A percentile compares a stretch with the other conserved stretches of the same genome.
Evolutionary conservation across 2,888 invertebrate genomes (phyloP).

Genomic region (Catotricha subobsoleta): DNA sequence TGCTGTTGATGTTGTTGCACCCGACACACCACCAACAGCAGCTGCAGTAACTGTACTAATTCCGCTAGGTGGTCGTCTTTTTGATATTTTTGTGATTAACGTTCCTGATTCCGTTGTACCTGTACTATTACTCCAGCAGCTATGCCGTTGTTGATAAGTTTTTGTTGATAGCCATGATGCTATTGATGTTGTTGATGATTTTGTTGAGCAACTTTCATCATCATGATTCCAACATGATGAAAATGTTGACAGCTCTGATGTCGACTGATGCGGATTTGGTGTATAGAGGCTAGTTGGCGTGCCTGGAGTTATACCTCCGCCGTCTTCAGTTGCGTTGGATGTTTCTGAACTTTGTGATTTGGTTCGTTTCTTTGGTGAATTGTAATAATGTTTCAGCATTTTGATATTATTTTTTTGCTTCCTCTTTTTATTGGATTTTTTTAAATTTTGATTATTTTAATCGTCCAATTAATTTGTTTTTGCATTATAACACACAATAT

Average conservation of each 20-base stretch:
- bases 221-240: too few species aligned
- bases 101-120: background rate
- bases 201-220: background rate
- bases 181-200: background rate
- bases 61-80: slow-evolving; percentile 1
- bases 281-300: too few species aligned
- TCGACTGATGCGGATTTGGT: too few species aligned
- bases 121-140: background rate
- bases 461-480: too few species aligned
- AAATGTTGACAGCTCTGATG: too few species aligned
- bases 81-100: background rate
- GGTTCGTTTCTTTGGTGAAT: slow-evolving; percentile 4
- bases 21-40: background rate
- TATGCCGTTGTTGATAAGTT: too few species aligned
- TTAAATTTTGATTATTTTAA: too few species aligned
- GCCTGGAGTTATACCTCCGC: background rate
- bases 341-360: slow-evolving; percentile 7
- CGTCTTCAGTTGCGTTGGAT: slow-evolving; percentile 3
- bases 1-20: background rate
- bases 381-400: slow-evolving; percentile 7
- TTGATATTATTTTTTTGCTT: background rate
- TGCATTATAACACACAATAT: too few species aligned
- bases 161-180: background rate
- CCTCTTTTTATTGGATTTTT: background rate
- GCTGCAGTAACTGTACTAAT: background rate